Conservation (phyloP, 2,797 vertebrate genomes). For the Cryptoblepharus egeriae region DNA sequence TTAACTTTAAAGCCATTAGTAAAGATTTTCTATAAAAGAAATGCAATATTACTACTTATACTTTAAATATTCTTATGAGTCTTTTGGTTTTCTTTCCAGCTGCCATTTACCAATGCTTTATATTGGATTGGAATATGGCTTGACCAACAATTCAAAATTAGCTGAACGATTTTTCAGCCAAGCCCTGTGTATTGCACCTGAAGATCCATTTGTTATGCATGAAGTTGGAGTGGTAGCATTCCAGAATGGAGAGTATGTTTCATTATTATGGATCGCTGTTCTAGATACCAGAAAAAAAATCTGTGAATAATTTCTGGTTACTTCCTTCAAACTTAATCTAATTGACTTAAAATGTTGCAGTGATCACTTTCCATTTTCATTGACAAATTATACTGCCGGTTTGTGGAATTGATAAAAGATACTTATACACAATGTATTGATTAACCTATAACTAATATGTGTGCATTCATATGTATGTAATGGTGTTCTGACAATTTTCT, state of each 20-base stretch:
- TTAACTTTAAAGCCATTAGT: neutral
- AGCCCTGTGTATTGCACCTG: conserved; percentile 95
- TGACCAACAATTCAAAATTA: conserved; percentile 98
- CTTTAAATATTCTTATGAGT: neutral
- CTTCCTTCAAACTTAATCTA: neutral
- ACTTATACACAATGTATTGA: neutral
- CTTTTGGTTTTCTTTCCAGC: conserved; percentile 70
- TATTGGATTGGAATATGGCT: conserved; percentile 96
- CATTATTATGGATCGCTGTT: neutral
- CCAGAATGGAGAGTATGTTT: conserved; percentile 98
- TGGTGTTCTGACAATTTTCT: neutral
- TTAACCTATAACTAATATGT: too few species aligned
- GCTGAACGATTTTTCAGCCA: conserved; percentile 98
- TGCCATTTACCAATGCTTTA: conserved; percentile 99
- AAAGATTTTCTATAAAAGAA: neutral
- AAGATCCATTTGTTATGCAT: conserved; percentile 98
- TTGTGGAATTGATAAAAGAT: neutral
- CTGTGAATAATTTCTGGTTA: neutral
- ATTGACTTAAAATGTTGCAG: neutral
- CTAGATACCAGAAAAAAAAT: neutral
- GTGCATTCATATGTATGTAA: neutral
- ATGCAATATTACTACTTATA: neutral
- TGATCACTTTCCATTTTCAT: neutral
- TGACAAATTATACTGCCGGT: neutral
- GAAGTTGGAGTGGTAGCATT: conserved; percentile 99